These are phyloP conservation scores for Urocolius indicus DNA, from an alignment of 2,113 vertebrate genomes.

Conservation along the genomic window DNA sequence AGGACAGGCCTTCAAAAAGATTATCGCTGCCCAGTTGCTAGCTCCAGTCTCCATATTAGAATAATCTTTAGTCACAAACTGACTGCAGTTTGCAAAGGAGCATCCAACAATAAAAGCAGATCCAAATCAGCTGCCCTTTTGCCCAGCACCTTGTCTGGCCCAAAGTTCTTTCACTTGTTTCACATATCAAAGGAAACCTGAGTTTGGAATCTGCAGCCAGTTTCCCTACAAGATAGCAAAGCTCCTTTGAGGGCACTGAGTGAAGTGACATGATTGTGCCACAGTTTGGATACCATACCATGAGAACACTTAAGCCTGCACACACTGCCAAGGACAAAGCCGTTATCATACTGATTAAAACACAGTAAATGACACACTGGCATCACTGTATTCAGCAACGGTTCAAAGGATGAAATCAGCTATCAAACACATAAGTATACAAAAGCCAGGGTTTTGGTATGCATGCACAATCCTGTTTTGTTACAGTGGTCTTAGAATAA, in stretches of 20 bases:
- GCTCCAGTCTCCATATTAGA: background rate
- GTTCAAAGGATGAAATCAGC: background rate
- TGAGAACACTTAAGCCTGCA: background rate
- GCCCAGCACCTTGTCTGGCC: background rate
- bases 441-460: background rate
- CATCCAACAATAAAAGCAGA: background rate
- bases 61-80: background rate
- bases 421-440: background rate
- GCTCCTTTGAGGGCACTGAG: background rate
- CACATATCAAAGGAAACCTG: slow-evolving; percentile 6
- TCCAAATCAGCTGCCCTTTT: background rate
- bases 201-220: background rate
- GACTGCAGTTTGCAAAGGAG: background rate
- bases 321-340: background rate
- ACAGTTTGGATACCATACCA: background rate
- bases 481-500: background rate
- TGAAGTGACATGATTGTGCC: background rate
- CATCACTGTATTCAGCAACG: background rate
- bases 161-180: background rate
- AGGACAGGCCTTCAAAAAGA: background rate
- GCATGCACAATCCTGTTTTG: background rate
- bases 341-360: background rate
- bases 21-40: background rate
- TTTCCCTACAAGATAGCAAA: background rate
- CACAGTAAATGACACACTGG: background rate